Evolutionary conservation across 2,888 invertebrate species (phyloP).

Genomic region (Temnothorax rugatulus): DNA sequence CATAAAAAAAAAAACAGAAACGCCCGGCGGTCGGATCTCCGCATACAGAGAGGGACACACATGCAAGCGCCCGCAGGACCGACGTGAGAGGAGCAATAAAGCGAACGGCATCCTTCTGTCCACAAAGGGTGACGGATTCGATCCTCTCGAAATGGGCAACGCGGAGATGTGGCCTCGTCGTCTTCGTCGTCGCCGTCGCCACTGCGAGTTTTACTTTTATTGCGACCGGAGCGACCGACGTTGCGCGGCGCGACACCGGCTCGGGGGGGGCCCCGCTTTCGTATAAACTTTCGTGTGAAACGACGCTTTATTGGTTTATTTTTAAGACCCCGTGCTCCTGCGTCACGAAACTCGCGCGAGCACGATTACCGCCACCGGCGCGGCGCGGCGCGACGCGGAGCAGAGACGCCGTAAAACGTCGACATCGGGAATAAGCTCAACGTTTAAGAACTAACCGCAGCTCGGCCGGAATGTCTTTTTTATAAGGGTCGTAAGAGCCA

Average conservation of each 20-base stretch:
- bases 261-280: slow-evolving; percentile 51
- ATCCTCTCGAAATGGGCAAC: slow-evolving; percentile 72
- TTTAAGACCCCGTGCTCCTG: slow-evolving; percentile 70
- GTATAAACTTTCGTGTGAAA: slow-evolving; percentile 73
- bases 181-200: slow-evolving; percentile 27
- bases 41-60: slow-evolving; percentile 40
- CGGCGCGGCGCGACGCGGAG: neutral
- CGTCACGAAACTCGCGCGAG: slow-evolving; percentile 52
- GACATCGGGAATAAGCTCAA: slow-evolving; percentile 48
- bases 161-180: slow-evolving; percentile 51
- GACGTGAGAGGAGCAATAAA: slow-evolving; percentile 70
- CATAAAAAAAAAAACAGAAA: slow-evolving; percentile 45
- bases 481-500: slow-evolving; percentile 41
- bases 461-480: slow-evolving; percentile 61
- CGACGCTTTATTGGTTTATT: slow-evolving; percentile 81
- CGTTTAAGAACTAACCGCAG: slow-evolving; percentile 72
- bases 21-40: slow-evolving; percentile 54
- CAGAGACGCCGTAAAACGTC: slow-evolving; percentile 64
- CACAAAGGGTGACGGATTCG: slow-evolving; percentile 75
- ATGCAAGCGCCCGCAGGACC: slow-evolving; percentile 5
- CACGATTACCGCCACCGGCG: slow-evolving; percentile 39
- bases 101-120: slow-evolving; percentile 70
- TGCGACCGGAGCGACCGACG: slow-evolving; percentile 59
- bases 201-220: slow-evolving; percentile 70
- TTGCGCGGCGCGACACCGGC: slow-evolving; percentile 17